These are phyloP conservation scores for Ectemnius continuus DNA, from an alignment of 2,888 invertebrate species.

Conservation along the genomic window DNA sequence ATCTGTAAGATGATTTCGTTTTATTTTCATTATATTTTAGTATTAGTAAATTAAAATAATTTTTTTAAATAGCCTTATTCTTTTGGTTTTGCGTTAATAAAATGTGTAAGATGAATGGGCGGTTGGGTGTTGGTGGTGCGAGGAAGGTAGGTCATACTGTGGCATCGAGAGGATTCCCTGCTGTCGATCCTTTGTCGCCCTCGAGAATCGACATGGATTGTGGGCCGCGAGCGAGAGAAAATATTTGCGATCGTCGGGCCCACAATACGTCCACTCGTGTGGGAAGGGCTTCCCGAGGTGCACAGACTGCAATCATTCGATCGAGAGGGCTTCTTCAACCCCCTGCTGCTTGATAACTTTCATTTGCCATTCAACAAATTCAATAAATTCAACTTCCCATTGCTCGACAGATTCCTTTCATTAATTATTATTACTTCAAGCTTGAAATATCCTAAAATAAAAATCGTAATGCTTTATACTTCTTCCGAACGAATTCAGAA, in stretches of 20 bases:
- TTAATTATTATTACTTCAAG: no score
- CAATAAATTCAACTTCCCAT: background rate
- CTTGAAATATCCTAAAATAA: no score
- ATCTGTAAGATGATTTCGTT: no score
- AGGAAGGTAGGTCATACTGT: no score
- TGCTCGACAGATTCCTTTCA: no score
- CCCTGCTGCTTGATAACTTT: background rate
- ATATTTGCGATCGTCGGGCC: conserved; percentile 55
- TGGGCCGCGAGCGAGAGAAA: conserved; percentile 53
- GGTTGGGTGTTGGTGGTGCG: conserved; percentile 6
- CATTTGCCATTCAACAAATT: background rate
- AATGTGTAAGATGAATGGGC: no score
- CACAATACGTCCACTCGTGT: conserved; percentile 51
- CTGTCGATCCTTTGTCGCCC: conserved; percentile 62
- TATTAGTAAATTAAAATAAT: background rate
- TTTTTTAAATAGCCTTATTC: background rate
- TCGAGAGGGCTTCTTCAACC: background rate
- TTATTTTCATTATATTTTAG: background rate
- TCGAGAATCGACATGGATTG: conserved; percentile 58
- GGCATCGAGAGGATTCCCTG: conserved; percentile 61
- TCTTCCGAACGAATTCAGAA: no score
- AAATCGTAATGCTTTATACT: no score
- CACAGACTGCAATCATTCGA: conserved; percentile 47
- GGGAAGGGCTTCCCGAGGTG: conserved; percentile 43
- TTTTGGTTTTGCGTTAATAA: background rate